Conservation (phyloP, 2,113 vertebrate genomes). For the Oncorhynchus nerka region DNA sequence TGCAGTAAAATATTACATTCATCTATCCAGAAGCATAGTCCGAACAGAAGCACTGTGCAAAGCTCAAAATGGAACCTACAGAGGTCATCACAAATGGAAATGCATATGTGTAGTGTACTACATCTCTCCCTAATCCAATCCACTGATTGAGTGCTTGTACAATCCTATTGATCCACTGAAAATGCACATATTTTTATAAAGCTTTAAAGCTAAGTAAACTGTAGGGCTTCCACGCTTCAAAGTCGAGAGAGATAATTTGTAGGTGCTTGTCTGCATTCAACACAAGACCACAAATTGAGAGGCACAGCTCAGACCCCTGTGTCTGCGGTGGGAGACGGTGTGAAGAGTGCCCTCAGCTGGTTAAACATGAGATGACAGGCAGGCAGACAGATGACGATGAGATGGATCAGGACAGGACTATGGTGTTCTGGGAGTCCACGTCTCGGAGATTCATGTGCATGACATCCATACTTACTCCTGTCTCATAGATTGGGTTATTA, state of each 20-base stretch:
- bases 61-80: background rate
- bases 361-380: slow-evolving; percentile 43
- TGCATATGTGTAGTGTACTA: too few species aligned
- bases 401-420: slow-evolving; percentile 70
- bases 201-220: too few species aligned
- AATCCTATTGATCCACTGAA: too few species aligned
- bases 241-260: background rate
- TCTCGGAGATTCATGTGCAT: slow-evolving; percentile 68
- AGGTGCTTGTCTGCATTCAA: background rate
- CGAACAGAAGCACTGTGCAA: background rate
- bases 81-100: background rate
- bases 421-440: slow-evolving; percentile 72
- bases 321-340: slow-evolving; percentile 23
- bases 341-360: slow-evolving; percentile 57
- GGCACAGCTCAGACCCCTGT: background rate
- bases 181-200: too few species aligned
- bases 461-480: slow-evolving; percentile 87
- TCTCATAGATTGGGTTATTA: slow-evolving; percentile 92
- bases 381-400: slow-evolving; percentile 33
- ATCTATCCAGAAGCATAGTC: background rate
- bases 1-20: background rate
- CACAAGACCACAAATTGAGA: background rate
- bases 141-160: too few species aligned
- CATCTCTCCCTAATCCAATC: too few species aligned
- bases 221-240: too few species aligned